A percentile compares a stretch with the other conserved stretches of the same genome.
Conservation (phyloP, 2,888 invertebrate species). For the Hirtodrosophila trivittata region DNA sequence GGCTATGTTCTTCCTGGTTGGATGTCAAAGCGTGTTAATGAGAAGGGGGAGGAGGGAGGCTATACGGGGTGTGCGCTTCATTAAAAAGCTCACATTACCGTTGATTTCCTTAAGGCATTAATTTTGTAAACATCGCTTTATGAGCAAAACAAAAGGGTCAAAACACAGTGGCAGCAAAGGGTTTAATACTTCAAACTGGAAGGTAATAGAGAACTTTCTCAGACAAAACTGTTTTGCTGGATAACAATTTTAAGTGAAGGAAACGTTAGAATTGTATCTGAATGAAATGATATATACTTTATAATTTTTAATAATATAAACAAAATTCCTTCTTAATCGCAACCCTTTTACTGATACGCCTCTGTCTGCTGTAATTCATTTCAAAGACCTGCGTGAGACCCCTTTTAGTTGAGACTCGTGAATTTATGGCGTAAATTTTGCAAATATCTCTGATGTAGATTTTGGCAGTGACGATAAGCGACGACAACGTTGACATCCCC, state of each 20-base stretch:
- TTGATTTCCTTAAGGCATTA: conserved; percentile 71
- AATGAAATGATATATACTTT: too few relatives aligned
- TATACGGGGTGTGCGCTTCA: conserved; percentile 23
- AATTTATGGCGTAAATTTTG: conserved; percentile 46
- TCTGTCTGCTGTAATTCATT: neutral
- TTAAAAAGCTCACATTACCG: conserved; percentile 68
- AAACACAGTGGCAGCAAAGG: conserved; percentile 11
- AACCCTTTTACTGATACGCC: neutral
- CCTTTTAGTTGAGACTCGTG: conserved; percentile 11
- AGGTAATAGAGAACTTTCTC: too few relatives aligned
- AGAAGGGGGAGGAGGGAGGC: neutral
- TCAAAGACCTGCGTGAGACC: neutral
- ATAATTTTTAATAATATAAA: too few relatives aligned
- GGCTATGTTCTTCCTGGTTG: conserved; percentile 18
- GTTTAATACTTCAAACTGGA: too few relatives aligned
- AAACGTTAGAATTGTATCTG: too few relatives aligned
- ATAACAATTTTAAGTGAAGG: too few relatives aligned
- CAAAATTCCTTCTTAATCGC: too few relatives aligned
- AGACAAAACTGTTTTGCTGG: too few relatives aligned
- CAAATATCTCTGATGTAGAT: conserved; percentile 51
- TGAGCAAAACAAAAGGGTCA: conserved; percentile 13
- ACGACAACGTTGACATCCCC: conserved; percentile 36
- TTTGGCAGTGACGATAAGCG: conserved; percentile 43
- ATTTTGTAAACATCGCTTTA: conserved; percentile 45
- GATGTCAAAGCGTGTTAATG: neutral